phyloP scores from a whole-genome alignment of 2,888 invertebrate species.

The Melinaea marsaeus region DNA sequence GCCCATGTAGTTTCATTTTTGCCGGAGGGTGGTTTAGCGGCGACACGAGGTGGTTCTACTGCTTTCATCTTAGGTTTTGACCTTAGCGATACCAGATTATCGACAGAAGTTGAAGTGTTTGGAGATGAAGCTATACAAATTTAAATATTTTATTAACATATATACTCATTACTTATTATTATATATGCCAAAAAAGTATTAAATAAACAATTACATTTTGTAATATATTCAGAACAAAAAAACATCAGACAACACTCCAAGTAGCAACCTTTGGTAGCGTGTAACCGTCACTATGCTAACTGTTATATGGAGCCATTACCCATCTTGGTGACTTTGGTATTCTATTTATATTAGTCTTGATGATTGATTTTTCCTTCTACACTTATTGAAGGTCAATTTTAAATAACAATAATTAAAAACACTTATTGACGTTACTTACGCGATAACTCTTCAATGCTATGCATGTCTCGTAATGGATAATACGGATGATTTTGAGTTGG shows the following conservation, averaged over 20 bases:
- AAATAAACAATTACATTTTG: neutral
- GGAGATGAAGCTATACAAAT: slow-evolving; percentile 64
- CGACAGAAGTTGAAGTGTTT: slow-evolving; percentile 82
- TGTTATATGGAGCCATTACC: no score
- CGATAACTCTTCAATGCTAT: slow-evolving; percentile 74
- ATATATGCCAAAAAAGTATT: neutral
- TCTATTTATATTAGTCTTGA: no score
- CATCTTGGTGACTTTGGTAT: no score
- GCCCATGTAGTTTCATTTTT: slow-evolving; percentile 84
- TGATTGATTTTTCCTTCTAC: no score
- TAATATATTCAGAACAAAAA: no score
- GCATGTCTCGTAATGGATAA: slow-evolving; percentile 72
- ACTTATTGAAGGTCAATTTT: no score
- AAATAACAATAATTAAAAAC: no score
- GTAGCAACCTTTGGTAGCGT: no score
- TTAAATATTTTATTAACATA: no score
- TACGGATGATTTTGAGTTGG: slow-evolving; percentile 74
- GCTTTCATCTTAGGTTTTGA: slow-evolving; percentile 82
- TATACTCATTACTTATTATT: no score
- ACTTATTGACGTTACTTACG: slow-evolving; percentile 49
- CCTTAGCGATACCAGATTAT: slow-evolving; percentile 79
- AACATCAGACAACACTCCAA: no score
- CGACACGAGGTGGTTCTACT: slow-evolving; percentile 83
- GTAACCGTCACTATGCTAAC: no score
- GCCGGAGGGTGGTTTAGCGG: slow-evolving; percentile 64